These are phyloP conservation scores for Puffinus mauretanicus DNA, from an alignment of 2,113 vertebrate species.

Conservation along the genomic window DNA sequence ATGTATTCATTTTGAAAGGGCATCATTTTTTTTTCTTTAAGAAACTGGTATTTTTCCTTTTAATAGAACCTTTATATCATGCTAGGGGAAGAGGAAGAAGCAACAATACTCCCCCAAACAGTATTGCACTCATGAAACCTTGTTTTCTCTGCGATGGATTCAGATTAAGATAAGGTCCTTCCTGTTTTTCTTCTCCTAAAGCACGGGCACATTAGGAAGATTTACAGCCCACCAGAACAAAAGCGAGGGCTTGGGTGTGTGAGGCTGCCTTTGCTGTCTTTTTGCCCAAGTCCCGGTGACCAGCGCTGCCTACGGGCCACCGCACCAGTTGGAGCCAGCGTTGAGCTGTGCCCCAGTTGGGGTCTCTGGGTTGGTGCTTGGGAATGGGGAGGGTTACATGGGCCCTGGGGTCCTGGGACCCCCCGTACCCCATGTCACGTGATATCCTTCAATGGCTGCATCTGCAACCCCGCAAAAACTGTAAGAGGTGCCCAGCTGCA, in stretches of 20 bases:
- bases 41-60: not conserved
- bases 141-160: not conserved
- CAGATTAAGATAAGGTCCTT: not conserved
- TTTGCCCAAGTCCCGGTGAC: not conserved
- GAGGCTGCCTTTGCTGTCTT: not conserved
- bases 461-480: not conserved
- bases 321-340: not conserved
- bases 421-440: fast-evolving
- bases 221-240: not conserved
- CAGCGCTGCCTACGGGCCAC: not conserved
- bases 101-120: not conserved
- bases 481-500: not conserved
- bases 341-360: fast-evolving
- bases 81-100: not conserved
- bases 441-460: not conserved
- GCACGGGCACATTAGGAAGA: not conserved
- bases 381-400: not conserved
- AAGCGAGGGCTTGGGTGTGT: not conserved
- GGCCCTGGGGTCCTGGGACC: not conserved
- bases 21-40: not conserved
- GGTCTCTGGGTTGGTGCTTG: not conserved
- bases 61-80: not conserved
- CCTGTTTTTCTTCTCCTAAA: not conserved
- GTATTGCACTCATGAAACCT: not conserved
- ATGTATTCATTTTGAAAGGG: not conserved